Conservation (phyloP, 2,888 invertebrate species). For the Allacma fusca region DNA sequence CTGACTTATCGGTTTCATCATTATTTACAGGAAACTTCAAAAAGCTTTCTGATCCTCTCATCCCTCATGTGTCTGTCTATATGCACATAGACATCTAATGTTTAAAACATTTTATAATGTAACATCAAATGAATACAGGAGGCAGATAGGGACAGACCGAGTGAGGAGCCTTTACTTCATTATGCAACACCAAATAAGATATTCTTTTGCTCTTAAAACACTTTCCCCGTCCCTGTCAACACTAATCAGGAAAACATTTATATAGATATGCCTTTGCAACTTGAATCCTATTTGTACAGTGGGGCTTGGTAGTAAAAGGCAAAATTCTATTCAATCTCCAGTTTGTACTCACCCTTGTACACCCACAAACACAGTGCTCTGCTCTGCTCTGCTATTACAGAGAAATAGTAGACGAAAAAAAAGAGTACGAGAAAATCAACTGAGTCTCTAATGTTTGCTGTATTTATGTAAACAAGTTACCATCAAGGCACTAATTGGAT, state of each 20-base stretch:
- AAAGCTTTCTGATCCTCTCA: conserved; percentile 32
- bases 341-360: neutral
- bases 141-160: neutral
- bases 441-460: conserved; percentile 1
- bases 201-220: conserved; percentile 38
- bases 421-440: conserved; percentile 14
- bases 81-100: neutral
- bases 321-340: neutral
- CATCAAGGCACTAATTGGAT: conserved; percentile 35
- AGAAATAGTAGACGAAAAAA: too few species aligned
- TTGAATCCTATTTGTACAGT: too few species aligned
- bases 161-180: conserved; percentile 26
- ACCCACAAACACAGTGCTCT: too few species aligned
- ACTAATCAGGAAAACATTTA: conserved; percentile 25
- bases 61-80: neutral
- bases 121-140: conserved; percentile 26
- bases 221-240: conserved; percentile 38
- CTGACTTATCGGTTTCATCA: conserved; percentile 11
- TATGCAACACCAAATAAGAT: conserved; percentile 33
- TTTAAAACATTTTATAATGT: conserved; percentile 26
- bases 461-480: conserved; percentile 36
- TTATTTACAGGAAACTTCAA: conserved; percentile 38
- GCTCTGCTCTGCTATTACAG: too few species aligned
- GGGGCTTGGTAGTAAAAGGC: neutral
- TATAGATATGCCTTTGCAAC: conserved; percentile 1